Percentiles rank a stretch among this genome's conserved stretches.
phyloP scores from a whole-genome alignment of 1,140 invertebrate species.

The Paramacrobiotus metropolitanus region DNA sequence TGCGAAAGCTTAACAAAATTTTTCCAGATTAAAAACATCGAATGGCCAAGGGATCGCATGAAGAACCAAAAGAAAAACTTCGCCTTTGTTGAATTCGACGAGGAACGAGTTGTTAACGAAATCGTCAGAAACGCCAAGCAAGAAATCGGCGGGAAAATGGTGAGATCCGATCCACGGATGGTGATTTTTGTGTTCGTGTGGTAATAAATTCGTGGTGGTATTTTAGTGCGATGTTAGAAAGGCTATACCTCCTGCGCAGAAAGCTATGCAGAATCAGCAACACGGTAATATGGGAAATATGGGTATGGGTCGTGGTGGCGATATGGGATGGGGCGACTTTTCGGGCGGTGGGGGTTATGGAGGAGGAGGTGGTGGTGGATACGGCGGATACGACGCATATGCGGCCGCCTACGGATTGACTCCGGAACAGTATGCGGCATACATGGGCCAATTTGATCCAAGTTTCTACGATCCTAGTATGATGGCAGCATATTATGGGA shows the following conservation, averaged over 20 bases:
- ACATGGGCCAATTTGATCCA: neutral
- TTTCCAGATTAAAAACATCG: slow-evolving; percentile 61
- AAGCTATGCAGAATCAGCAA: neutral
- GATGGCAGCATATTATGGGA: neutral
- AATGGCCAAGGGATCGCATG: slow-evolving; percentile 76
- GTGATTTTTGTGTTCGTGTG: too few species aligned
- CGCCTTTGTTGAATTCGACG: slow-evolving; percentile 82
- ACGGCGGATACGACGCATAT: neutral
- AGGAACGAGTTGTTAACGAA: slow-evolving; percentile 69
- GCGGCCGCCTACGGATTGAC: neutral
- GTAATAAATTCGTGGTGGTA: too few species aligned
- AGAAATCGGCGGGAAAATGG: slow-evolving; percentile 47
- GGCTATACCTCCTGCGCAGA: neutral
- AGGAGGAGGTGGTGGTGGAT: neutral
- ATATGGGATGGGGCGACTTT: slow-evolving; percentile 1
- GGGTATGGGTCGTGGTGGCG: neutral
- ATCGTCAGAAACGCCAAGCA: slow-evolving; percentile 70
- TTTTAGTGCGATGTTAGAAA: slow-evolving; percentile 4
- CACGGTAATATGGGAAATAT: neutral
- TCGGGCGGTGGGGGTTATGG: neutral
- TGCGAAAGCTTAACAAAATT: too few species aligned
- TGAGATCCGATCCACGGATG: too few species aligned
- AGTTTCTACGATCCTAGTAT: neutral
- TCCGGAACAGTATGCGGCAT: neutral
- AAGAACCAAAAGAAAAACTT: slow-evolving; percentile 86